phyloP scores from a whole-genome alignment of 1,140 invertebrate genomes.

The Ptiloglossa arizonensis region DNA sequence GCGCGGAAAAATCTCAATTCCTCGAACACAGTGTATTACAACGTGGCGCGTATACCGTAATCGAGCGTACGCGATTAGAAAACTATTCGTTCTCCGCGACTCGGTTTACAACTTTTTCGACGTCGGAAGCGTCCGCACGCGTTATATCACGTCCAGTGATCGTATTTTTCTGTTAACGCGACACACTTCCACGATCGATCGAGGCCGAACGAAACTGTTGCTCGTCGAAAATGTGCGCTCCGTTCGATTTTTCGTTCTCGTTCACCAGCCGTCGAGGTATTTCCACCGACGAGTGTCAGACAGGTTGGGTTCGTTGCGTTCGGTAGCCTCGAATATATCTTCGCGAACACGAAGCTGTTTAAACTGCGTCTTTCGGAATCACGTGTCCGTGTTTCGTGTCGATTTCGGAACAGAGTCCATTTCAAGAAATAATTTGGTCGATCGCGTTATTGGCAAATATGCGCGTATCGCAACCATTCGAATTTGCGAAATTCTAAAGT shows the following conservation, averaged over 20 bases:
- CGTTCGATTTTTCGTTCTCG: constrained; percentile 17
- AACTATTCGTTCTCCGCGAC: not conserved
- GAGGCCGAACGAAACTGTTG: not conserved
- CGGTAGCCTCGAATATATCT: constrained; percentile 1
- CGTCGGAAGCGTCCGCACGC: not conserved
- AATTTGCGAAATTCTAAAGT: not conserved
- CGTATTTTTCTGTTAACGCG: constrained; percentile 8
- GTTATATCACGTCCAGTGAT: not conserved
- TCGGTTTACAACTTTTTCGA: too few relatives aligned
- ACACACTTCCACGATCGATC: constrained; percentile 9
- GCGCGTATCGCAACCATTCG: not conserved
- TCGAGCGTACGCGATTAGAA: not conserved
- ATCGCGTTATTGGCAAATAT: not conserved
- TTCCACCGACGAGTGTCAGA: constrained; percentile 32
- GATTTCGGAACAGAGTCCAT: not conserved
- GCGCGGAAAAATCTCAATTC: not conserved
- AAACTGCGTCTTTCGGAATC: constrained; percentile 1
- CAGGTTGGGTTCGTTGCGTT: constrained; percentile 38
- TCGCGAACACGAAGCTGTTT: constrained; percentile 1
- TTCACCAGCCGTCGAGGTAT: constrained; percentile 15
- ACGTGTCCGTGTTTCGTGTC: not conserved
- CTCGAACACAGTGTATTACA: not conserved
- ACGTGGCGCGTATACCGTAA: too few relatives aligned
- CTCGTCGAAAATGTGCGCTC: not conserved
- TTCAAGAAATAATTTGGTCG: not conserved